These are phyloP conservation scores for Phaethon lepturus DNA, from an alignment of 2,113 vertebrate genomes.

Conservation along the genomic window DNA sequence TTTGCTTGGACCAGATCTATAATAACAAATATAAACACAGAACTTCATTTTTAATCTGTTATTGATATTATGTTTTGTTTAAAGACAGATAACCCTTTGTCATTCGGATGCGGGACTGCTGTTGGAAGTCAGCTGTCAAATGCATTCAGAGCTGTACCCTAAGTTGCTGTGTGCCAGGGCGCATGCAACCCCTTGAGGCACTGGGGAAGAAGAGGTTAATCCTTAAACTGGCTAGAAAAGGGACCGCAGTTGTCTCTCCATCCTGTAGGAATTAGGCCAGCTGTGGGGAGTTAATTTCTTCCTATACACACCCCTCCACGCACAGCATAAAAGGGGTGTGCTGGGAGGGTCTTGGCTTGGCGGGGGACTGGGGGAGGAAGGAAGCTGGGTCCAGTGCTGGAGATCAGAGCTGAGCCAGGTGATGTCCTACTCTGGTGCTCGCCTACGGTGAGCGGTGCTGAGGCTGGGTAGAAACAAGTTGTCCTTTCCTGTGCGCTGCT, in stretches of 20 bases:
- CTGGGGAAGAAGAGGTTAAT: conserved; percentile 12
- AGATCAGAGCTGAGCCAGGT: neutral
- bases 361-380: neutral
- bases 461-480: neutral
- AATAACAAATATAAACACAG: neutral
- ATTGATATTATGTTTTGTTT: neutral
- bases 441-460: neutral
- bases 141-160: neutral
- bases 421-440: neutral
- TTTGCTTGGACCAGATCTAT: neutral
- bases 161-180: neutral
- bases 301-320: neutral
- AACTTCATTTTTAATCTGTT: neutral
- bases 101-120: neutral
- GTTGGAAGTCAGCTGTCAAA: neutral
- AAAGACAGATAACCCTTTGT: neutral
- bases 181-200: neutral
- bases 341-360: neutral
- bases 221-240: neutral
- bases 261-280: conserved; percentile 32
- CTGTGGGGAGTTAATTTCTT: conserved; percentile 55
- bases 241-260: neutral
- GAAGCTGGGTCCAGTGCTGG: neutral
- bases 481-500: neutral
- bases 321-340: neutral